phyloP scores from a whole-genome alignment of 2,113 vertebrate genomes.

The Gnathonemus longibarbis region DNA sequence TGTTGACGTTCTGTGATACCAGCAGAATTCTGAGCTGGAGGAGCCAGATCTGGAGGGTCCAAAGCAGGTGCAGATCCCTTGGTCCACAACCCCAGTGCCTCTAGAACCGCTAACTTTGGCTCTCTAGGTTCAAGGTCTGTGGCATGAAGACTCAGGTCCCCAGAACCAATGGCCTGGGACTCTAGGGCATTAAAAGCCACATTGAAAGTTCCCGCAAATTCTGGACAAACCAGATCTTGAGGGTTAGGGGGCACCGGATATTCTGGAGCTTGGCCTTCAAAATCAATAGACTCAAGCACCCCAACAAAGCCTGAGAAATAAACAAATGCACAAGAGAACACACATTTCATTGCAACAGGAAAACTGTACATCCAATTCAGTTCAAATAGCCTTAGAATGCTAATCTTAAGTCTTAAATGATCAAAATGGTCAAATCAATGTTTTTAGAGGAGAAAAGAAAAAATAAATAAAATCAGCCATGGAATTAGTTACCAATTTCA shows the following conservation, averaged over 20 bases:
- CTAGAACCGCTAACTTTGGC: constrained; percentile 29
- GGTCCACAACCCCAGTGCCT: constrained; percentile 8
- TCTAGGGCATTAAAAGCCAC: neutral
- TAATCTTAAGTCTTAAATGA: neutral
- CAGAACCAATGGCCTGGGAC: neutral
- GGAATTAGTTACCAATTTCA: constrained; percentile 25
- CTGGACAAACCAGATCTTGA: neutral
- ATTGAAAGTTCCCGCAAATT: neutral
- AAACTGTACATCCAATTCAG: neutral
- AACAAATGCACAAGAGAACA: neutral
- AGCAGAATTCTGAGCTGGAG: neutral
- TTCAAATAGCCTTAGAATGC: neutral
- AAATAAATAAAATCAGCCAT: neutral
- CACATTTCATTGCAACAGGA: neutral
- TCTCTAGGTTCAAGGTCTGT: constrained; percentile 19
- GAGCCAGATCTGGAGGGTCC: neutral
- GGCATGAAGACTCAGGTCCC: neutral
- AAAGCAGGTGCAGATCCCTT: constrained; percentile 19
- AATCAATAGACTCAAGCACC: constrained; percentile 41
- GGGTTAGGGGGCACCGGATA: neutral
- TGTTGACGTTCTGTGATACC: neutral
- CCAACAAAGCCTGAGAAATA: neutral
- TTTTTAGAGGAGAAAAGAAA: neutral
- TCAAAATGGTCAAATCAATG: neutral
- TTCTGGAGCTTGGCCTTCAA: neutral